A percentile compares a stretch with the other conserved stretches of the same genome.
Evolutionary conservation across 2,888 invertebrate genomes (phyloP).

Genomic region (Prosopocoilus inquinatus): DNA sequence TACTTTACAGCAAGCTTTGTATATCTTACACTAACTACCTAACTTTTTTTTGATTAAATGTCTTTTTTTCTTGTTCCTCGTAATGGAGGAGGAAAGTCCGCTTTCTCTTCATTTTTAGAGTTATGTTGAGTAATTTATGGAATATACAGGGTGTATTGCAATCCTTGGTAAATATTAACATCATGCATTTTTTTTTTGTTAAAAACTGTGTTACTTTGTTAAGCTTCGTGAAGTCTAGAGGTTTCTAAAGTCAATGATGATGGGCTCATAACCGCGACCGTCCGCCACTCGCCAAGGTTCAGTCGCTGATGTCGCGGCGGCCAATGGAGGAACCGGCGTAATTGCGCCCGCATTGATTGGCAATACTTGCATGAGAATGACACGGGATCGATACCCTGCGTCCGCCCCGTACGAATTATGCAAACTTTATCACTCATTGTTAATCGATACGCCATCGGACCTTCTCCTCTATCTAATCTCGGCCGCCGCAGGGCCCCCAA

Average conservation of each 20-base stretch:
- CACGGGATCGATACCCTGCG: slow-evolving; percentile 21
- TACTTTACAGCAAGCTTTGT: no score
- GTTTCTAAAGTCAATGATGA: slow-evolving; percentile 5
- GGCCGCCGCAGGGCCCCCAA: background rate
- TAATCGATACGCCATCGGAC: slow-evolving; percentile 21
- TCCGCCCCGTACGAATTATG: slow-evolving; percentile 18
- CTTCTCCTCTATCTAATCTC: slow-evolving; percentile 6
- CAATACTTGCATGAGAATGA: slow-evolving; percentile 38
- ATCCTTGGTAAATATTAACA: no score
- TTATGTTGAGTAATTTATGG: no score
- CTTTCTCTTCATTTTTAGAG: no score
- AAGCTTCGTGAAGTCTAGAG: background rate
- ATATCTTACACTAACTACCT: no score
- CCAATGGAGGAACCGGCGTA: slow-evolving; percentile 39
- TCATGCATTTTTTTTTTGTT: no score
- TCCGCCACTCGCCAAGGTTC: slow-evolving; percentile 22
- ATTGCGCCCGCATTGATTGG: slow-evolving; percentile 44
- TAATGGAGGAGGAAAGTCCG: no score
- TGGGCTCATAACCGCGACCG: slow-evolving; percentile 16
- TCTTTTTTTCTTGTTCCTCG: no score
- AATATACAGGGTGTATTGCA: no score
- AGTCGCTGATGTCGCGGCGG: slow-evolving; percentile 30
- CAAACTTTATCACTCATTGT: slow-evolving; percentile 24
- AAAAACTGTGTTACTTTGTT: no score
- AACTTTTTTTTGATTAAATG: no score